Evolutionary conservation across 2,113 vertebrate species (phyloP).

Genomic region (Illadopsis cleaveri): DNA sequence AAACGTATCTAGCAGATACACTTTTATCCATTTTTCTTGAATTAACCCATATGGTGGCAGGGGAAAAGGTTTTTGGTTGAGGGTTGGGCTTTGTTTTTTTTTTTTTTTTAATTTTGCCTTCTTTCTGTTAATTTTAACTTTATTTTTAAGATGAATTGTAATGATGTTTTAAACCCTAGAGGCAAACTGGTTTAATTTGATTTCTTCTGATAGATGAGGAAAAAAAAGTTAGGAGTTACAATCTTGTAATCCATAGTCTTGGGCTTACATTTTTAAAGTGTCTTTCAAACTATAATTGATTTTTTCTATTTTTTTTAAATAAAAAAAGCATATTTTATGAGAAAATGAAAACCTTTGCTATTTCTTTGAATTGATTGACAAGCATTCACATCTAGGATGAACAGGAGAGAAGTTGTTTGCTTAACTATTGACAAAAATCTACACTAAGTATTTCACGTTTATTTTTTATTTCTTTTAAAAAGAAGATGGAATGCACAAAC

Average conservation of each 20-base stretch:
- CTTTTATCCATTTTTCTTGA: conserved; percentile 36
- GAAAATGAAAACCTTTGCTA: neutral
- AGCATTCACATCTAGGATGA: neutral
- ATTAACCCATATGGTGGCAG: neutral
- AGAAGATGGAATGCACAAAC: neutral
- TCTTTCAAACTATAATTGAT: conserved; percentile 68
- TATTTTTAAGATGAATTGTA: conserved; percentile 74
- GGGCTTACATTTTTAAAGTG: conserved; percentile 72
- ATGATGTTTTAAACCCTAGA: conserved; percentile 66
- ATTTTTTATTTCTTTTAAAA: neutral
- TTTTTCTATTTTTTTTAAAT: conserved; percentile 68
- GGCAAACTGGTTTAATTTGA: conserved; percentile 68
- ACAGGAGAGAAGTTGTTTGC: neutral
- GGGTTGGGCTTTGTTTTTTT: neutral
- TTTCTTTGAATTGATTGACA: neutral
- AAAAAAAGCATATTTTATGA: conserved; percentile 65
- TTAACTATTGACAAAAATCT: neutral
- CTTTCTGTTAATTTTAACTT: conserved; percentile 76
- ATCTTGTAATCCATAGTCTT: conserved; percentile 56
- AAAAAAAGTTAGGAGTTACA: conserved; percentile 54
- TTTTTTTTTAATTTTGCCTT: neutral
- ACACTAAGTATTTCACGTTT: neutral
- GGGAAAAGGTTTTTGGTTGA: neutral
- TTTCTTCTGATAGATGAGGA: conserved; percentile 66
- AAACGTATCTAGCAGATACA: neutral